These are phyloP conservation scores for Drosophila nigritarsus DNA, from an alignment of 2,888 invertebrate genomes.

Conservation along the genomic window DNA sequence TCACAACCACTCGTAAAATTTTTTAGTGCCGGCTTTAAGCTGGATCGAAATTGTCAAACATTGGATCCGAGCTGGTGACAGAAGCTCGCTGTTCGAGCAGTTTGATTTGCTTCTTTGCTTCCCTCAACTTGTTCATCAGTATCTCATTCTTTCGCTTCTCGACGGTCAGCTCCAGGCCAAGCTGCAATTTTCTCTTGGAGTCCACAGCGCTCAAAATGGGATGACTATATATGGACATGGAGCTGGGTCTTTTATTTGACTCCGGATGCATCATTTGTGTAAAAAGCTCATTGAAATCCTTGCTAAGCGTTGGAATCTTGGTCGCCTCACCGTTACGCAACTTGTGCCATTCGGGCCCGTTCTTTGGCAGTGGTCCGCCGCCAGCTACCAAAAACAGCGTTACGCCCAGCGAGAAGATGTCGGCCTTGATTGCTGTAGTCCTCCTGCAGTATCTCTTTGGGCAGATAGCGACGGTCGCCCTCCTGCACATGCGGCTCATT, in stretches of 20 bases:
- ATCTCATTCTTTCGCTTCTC: conserved; percentile 93
- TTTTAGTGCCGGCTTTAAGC: conserved; percentile 55
- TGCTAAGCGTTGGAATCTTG: conserved; percentile 87
- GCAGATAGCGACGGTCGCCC: conserved; percentile 96
- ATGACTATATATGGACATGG: conserved; percentile 90
- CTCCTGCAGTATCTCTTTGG: conserved; percentile 94
- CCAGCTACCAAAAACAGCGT: conserved; percentile 88
- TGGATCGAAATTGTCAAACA: conserved; percentile 54
- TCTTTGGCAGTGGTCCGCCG: conserved; percentile 93
- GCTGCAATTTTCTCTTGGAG: conserved; percentile 91
- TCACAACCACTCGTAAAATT: too few relatives aligned
- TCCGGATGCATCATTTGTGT: conserved; percentile 94
- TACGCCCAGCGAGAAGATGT: conserved; percentile 93
- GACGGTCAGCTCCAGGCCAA: conserved; percentile 91
- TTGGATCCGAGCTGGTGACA: conserved; percentile 56
- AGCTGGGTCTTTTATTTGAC: conserved; percentile 91
- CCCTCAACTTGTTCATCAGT: conserved; percentile 89
- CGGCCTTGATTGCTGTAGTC: conserved; percentile 93
- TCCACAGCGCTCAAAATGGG: conserved; percentile 89
- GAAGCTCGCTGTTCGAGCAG: conserved; percentile 80
- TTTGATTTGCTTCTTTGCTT: conserved; percentile 86
- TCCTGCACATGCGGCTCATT: conserved; percentile 94
- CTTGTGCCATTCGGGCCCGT: conserved; percentile 94
- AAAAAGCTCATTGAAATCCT: conserved; percentile 90
- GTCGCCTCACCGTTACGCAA: conserved; percentile 91